Conservation (phyloP, 2,888 invertebrate species). For the Junonia oenone region DNA sequence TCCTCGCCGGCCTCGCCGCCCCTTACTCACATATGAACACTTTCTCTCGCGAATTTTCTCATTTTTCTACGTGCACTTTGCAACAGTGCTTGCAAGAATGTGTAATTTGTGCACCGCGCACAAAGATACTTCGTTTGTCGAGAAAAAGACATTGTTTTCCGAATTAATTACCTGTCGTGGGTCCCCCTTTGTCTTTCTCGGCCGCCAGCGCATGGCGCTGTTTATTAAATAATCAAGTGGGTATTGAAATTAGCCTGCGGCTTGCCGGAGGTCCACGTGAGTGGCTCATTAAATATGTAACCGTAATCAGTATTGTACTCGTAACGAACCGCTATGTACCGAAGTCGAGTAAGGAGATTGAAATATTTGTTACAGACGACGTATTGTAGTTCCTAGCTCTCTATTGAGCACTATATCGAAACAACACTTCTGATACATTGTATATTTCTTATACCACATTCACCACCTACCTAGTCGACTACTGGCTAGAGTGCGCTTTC, state of each 20-base stretch:
- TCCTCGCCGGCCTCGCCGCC: constrained; percentile 40
- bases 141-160: constrained; percentile 28
- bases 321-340: constrained; percentile 40
- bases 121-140: constrained; percentile 27
- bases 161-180: constrained; percentile 32
- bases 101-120: constrained; percentile 31
- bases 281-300: constrained; percentile 75
- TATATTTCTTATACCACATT: not conserved
- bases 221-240: constrained; percentile 53
- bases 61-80: constrained; percentile 56
- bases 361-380: not conserved
- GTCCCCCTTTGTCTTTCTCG: constrained; percentile 32
- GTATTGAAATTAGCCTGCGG: constrained; percentile 71
- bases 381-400: not conserved
- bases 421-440: not conserved
- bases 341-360: not conserved
- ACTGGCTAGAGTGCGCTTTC: constrained; percentile 33
- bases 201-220: constrained; percentile 29
- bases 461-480: constrained; percentile 2
- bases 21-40: constrained; percentile 67
- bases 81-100: constrained; percentile 36
- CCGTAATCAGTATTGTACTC: constrained; percentile 69
- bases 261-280: constrained; percentile 56
- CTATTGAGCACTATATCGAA: not conserved
- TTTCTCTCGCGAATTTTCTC: constrained; percentile 64